Evolutionary conservation across 2,113 vertebrate species (phyloP), one percentile per base, ranked within the genome.

Genomic region (Etia nguti): DNA sequence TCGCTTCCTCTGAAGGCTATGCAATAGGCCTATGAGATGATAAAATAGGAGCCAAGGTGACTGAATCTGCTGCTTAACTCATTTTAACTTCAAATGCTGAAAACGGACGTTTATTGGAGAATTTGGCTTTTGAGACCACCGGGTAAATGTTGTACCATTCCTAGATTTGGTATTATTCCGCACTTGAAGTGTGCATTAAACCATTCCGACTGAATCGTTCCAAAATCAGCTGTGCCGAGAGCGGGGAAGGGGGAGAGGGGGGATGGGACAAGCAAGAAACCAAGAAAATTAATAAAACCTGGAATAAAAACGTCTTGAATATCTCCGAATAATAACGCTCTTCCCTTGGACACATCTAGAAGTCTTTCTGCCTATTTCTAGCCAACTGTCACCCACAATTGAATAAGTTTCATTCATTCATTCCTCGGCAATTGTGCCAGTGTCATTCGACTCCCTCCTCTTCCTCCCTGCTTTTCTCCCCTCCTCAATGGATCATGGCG

Each of bases 391-490:
- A 87, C 22, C 57, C 41, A 5, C 12, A 65, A 11, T 15, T 16
- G 55, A 84, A 62, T 10, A 11, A 20, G 77, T 62, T 88, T 62
- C 80, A 86, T 90, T 82, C 92, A 79, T 81, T 83, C 85, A 90
- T 85, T 88, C 46, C 60, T 90, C 13, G 2, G 88, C 34, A 62
- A 88, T 91, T 88, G 90, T 91, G 82, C 85, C 70, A 50, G 85
- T 92, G 89, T 94, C 92, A 91, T 85, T 85, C 86, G 88, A 89
- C 85, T 34, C 91, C 86, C 82, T 8, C 73, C 70, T 77, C 73
- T 77, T 77, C 18, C 26, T 50, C 83, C 59, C 79, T 36, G 6
- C 16, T 3, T 10, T 10, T 41, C 62, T 36, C 65, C 80, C 56
- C 55, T 41, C 41, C 62, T 92, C 85, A 87, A 70, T 89, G 89